These are phyloP conservation scores for Syrphus vitripennis DNA, from an alignment of 2,888 invertebrate species.

Conservation along the genomic window DNA sequence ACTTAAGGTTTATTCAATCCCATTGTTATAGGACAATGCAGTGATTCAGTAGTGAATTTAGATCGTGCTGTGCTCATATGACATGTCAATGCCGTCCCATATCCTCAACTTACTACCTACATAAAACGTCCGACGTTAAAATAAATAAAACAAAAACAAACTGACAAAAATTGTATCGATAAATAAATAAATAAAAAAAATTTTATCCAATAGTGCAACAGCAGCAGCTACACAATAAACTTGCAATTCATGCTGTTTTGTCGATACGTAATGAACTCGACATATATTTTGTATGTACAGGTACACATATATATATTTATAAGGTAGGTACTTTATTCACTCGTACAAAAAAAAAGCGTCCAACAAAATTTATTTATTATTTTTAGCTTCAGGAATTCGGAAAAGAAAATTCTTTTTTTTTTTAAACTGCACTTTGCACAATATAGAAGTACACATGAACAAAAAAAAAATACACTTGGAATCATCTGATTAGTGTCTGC, in stretches of 20 bases:
- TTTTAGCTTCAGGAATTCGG: slow-evolving; percentile 65
- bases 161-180: background rate
- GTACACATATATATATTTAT: background rate
- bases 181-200: slow-evolving; percentile 4
- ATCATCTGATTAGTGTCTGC: background rate
- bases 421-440: slow-evolving; percentile 7
- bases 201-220: slow-evolving; percentile 26
- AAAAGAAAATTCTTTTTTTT: slow-evolving; percentile 30
- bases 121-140: background rate
- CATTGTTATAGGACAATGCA: background rate
- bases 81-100: slow-evolving; percentile 60
- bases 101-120: background rate
- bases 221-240: slow-evolving; percentile 30
- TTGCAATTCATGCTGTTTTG: slow-evolving; percentile 15
- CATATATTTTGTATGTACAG: background rate
- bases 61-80: slow-evolving; percentile 61
- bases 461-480: background rate
- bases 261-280: background rate
- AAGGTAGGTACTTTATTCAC: background rate
- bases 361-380: slow-evolving; percentile 23
- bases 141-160: background rate
- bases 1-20: background rate
- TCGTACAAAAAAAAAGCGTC: background rate
- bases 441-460: background rate
- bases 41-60: background rate